phyloP scores from a whole-genome alignment of 2,113 vertebrate species.

The Bufo gargarizans region DNA sequence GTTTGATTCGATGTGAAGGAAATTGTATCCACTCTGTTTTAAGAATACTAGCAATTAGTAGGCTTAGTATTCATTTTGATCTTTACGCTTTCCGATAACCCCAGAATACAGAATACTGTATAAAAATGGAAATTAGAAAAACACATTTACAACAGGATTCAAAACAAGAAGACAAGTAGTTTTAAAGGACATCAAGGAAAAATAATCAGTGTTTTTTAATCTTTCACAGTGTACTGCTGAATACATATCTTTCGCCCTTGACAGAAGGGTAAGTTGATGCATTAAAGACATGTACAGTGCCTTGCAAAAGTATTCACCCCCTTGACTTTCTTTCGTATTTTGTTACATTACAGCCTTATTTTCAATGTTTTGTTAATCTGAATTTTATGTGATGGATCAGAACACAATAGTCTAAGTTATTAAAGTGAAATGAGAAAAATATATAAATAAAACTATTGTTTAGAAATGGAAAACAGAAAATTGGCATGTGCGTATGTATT shows the following conservation, averaged over 20 bases:
- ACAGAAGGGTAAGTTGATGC: conserved; percentile 31
- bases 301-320: too few relatives aligned
- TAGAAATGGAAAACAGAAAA: too few relatives aligned
- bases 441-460: too few relatives aligned
- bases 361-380: too few relatives aligned
- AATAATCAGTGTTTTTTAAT: conserved; percentile 46
- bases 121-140: conserved; percentile 39
- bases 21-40: too few relatives aligned
- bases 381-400: too few relatives aligned
- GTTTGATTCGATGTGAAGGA: too few relatives aligned
- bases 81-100: conserved; percentile 18
- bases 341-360: too few relatives aligned
- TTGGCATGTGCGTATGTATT: too few relatives aligned
- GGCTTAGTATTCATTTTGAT: background rate
- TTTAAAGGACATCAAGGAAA: conserved; percentile 51
- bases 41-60: background rate
- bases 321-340: too few relatives aligned
- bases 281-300: conserved; percentile 12
- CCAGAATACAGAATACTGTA: conserved; percentile 1
- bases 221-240: conserved; percentile 24
- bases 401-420: too few relatives aligned
- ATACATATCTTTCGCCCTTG: conserved; percentile 35
- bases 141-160: conserved; percentile 41
- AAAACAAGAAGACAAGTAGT: conserved; percentile 18
- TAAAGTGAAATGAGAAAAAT: too few relatives aligned